Evolutionary conservation across 2,888 invertebrate species (phyloP).

Genomic region (Sympetrum striolatum): DNA sequence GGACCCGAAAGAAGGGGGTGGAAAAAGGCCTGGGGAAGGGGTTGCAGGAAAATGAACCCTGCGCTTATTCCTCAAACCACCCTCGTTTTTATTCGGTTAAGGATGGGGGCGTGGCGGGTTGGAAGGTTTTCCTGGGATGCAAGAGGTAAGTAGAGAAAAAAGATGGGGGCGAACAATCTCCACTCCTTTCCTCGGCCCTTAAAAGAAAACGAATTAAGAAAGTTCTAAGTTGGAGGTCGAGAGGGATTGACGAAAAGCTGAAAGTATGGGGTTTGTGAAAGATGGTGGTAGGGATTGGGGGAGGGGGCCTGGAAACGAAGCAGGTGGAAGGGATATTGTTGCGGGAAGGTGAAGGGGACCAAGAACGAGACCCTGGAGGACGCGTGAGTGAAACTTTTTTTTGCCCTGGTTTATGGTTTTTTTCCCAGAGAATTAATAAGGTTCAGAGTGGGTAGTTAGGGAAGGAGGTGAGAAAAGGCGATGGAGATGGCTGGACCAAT

Average conservation of each 20-base stretch:
- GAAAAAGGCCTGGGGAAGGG: neutral
- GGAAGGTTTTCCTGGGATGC: neutral
- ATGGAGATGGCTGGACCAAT: constrained; percentile 14
- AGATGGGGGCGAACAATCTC: neutral
- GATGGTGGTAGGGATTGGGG: neutral
- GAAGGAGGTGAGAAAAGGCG: constrained; percentile 10
- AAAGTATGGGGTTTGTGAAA: neutral
- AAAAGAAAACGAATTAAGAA: constrained; percentile 43
- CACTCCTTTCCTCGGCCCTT: constrained; percentile 2
- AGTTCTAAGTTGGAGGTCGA: constrained; percentile 23
- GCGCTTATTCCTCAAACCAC: constrained; percentile 32
- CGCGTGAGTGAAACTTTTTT: neutral
- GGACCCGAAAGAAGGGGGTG: neutral
- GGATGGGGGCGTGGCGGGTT: neutral
- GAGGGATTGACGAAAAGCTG: constrained; percentile 1
- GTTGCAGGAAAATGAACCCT: constrained; percentile 37
- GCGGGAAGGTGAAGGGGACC: neutral
- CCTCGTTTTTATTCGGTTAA: constrained; percentile 36
- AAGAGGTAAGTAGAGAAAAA: neutral
- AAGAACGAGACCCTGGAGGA: neutral
- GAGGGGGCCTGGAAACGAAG: constrained; percentile 3
- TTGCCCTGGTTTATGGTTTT: neutral
- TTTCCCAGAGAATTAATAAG: constrained; percentile 26
- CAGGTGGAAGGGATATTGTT: constrained; percentile 40
- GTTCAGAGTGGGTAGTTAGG: neutral